These are phyloP conservation scores for Triops longicaudatus DNA, from an alignment of 1,140 invertebrate species.

Conservation along the genomic window DNA sequence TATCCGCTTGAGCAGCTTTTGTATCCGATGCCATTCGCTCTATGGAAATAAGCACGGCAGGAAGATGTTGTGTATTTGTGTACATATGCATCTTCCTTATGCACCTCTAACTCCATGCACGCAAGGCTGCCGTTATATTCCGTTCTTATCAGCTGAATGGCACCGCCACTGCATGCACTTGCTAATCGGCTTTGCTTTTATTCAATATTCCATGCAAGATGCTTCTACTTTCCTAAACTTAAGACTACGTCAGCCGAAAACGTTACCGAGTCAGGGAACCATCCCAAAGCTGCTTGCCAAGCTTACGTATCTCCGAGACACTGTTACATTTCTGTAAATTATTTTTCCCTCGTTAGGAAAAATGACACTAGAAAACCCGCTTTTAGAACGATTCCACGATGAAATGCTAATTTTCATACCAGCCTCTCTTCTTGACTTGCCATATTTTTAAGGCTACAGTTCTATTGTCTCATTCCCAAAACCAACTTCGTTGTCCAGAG, in stretches of 20 bases:
- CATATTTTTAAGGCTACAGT: not conserved
- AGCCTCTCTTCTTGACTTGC: not conserved
- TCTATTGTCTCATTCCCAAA: not conserved
- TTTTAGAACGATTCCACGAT: not conserved
- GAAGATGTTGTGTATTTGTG: conserved; percentile 5
- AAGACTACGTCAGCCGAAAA: not conserved
- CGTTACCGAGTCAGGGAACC: not conserved
- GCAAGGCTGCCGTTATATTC: conserved; percentile 1
- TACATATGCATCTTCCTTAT: not conserved
- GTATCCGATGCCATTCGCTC: not conserved
- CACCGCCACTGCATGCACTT: conserved; percentile 6
- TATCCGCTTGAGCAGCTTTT: not conserved
- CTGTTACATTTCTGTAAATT: not conserved
- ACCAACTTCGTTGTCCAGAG: not conserved
- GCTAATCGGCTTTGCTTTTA: conserved; percentile 15
- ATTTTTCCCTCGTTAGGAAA: not conserved
- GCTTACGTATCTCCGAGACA: conserved; percentile 4
- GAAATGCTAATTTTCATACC: not conserved
- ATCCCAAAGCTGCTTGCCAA: conserved; percentile 1
- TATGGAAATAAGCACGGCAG: not conserved
- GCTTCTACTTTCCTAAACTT: not conserved
- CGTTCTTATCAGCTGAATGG: conserved; percentile 8
- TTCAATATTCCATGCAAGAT: not conserved
- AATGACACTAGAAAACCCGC: not conserved
- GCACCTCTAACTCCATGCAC: not conserved